These are phyloP conservation scores for Acanthis flammea DNA, from an alignment of 2,797 vertebrate genomes.

Conservation along the genomic window DNA sequence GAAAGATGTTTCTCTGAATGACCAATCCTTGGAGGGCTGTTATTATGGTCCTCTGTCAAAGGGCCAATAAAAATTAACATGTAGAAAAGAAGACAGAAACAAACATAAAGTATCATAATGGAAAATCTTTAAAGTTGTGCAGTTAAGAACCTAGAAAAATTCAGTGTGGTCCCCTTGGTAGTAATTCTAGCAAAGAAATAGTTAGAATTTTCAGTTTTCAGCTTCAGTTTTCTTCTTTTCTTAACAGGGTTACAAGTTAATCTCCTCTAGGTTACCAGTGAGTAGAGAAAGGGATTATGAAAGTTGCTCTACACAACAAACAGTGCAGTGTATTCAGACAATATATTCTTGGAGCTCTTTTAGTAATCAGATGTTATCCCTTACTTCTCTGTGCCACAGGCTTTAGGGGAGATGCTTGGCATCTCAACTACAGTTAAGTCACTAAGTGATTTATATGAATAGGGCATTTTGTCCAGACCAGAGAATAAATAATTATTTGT, in stretches of 20 bases:
- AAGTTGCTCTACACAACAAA: background rate
- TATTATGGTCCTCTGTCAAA: background rate
- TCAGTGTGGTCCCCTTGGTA: background rate
- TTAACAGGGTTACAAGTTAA: background rate
- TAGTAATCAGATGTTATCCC: background rate
- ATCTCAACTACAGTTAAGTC: background rate
- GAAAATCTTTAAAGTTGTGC: background rate
- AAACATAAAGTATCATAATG: background rate
- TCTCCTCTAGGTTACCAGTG: background rate
- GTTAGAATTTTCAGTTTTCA: background rate
- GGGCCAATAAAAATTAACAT: background rate
- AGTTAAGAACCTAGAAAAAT: background rate
- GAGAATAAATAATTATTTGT: slow-evolving; percentile 34
- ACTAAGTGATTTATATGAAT: background rate
- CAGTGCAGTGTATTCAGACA: background rate
- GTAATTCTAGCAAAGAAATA: background rate
- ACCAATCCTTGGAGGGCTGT: background rate
- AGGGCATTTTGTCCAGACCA: background rate
- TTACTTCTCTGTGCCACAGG: background rate
- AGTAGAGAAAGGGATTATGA: background rate
- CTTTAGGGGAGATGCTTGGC: background rate
- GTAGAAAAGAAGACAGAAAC: background rate
- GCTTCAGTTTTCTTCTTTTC: background rate
- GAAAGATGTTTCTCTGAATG: background rate
- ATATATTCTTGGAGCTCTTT: background rate